Base-by-base conservation (phyloP, 2,113 vertebrate species). In the Eulemur macaco region DNA sequence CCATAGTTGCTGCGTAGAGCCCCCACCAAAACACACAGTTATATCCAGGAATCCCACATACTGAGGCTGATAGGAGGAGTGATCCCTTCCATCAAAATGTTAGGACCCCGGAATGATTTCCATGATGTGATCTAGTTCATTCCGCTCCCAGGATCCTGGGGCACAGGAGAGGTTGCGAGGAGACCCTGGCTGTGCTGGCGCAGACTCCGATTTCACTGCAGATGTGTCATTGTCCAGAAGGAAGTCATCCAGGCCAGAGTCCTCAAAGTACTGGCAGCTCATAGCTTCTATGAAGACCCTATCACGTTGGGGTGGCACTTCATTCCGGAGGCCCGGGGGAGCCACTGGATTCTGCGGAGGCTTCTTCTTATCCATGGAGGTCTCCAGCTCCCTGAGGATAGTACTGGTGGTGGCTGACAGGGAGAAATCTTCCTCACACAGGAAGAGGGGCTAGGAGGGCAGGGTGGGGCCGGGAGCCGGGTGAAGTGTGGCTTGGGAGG, bases 221-320 rank as follows among this genome's bases (percentile, higher is more conserved):
- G 98, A 99, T 0, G 99, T 98, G 96, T 99, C 99, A 71, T 99
- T 99, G 96, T 99, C 99, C 86, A 99, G 96, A 58, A 99, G 99
- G 86, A 99, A 98, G 82, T 99, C 98, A 81, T 99, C 99, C 42
- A 99, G 96, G 11, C 97, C 96, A 10, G 98, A 89, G 39, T 99
- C 98, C 0, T 98, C 97, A 31, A 99, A 96, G 94, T 98, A 99
- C 58, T 97, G 96, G 84, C 98, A 98, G 31, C 97, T 98, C 96
- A 98, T 97, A 25, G 93, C 97, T 82, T 99, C 99, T 37, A 98
- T 94, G 94, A 97, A 97, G 54, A 97, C 97, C 20, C 96, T 27
- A 37, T 91, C 96, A 0, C 94, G 74, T 63, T 95, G 95, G 58
- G 93, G 47, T 25, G 91, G 31, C 47, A 52, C 84, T 97, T 97